Percentiles rank a stretch among this genome's conserved stretches.
These are phyloP conservation scores for Hydroisotoma schaefferi DNA, from an alignment of 2,888 invertebrate species.

Conservation along the genomic window DNA sequence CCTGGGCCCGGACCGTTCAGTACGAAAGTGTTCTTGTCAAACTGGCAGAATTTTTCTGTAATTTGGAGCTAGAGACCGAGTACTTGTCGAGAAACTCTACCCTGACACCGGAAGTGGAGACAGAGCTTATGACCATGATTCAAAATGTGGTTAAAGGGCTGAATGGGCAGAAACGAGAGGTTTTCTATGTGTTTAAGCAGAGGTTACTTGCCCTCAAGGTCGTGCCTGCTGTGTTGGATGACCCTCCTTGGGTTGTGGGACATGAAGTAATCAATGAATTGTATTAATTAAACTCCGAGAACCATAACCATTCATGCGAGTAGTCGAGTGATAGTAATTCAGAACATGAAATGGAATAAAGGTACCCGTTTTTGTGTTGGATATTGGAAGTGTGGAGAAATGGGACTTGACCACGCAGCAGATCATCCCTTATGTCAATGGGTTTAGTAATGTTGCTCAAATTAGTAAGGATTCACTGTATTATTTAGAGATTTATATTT, in stretches of 20 bases:
- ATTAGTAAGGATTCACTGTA: slow-evolving; percentile 55
- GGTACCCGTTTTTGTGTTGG: slow-evolving; percentile 76
- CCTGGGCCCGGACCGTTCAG: slow-evolving; percentile 81
- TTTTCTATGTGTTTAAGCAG: slow-evolving; percentile 68
- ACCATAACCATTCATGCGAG: too few relatives aligned
- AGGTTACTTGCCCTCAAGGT: slow-evolving; percentile 85
- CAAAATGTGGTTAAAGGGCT: slow-evolving; percentile 50
- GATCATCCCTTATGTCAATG: slow-evolving; percentile 82
- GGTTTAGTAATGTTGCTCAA: slow-evolving; percentile 84
- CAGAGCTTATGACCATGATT: slow-evolving; percentile 66
- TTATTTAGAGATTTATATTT: slow-evolving; percentile 1
- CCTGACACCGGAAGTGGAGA: slow-evolving; percentile 52
- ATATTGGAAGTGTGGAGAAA: slow-evolving; percentile 63
- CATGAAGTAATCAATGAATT: too few relatives aligned
- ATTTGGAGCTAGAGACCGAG: slow-evolving; percentile 74
- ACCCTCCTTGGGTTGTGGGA: slow-evolving; percentile 77
- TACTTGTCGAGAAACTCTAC: slow-evolving; percentile 66
- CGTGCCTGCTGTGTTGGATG: slow-evolving; percentile 67
- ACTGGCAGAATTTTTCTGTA: slow-evolving; percentile 75
- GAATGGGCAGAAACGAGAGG: slow-evolving; percentile 24
- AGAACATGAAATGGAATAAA: too few relatives aligned
- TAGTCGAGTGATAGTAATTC: too few relatives aligned
- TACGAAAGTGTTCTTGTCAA: slow-evolving; percentile 94
- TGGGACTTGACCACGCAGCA: slow-evolving; percentile 95
- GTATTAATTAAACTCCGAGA: too few relatives aligned